phyloP scores from a whole-genome alignment of 2,113 vertebrate genomes.

The Bettongia penicillata region DNA sequence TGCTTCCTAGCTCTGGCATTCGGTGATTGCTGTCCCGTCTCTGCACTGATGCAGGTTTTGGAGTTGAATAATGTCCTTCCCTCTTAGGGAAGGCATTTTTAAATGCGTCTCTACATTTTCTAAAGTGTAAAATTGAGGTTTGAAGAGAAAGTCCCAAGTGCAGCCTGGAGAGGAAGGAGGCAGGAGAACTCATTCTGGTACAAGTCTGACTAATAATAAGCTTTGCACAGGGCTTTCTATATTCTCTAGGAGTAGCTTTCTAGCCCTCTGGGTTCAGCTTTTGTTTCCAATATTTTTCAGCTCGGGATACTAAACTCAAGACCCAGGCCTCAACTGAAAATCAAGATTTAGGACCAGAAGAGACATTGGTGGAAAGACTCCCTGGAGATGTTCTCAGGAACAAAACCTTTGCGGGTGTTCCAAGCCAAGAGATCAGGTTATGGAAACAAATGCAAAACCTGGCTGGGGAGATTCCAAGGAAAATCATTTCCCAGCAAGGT shows the following conservation, averaged over 20 bases:
- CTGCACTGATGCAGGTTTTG: not conserved
- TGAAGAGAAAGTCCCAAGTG: not conserved
- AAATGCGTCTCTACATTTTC: not conserved
- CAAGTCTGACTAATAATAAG: not conserved
- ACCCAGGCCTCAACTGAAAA: not conserved
- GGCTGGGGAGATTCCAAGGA: not conserved
- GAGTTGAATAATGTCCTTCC: not conserved
- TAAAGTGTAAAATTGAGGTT: not conserved
- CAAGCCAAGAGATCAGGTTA: not conserved
- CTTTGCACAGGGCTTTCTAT: not conserved
- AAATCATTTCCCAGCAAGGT: not conserved
- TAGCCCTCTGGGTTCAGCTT: not conserved
- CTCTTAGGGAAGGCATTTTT: not conserved
- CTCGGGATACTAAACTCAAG: not conserved
- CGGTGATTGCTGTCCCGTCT: not conserved
- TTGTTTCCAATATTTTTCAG: not conserved
- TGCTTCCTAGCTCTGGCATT: not conserved
- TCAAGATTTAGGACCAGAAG: not conserved
- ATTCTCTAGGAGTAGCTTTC: not conserved
- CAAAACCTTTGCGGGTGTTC: not conserved
- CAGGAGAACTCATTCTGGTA: not conserved
- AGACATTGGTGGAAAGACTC: conserved; percentile 14
- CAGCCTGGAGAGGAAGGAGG: not conserved
- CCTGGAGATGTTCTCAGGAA: not conserved
- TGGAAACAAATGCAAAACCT: not conserved